Conservation (phyloP, 2,113 vertebrate species). For the Gobio gobio region DNA sequence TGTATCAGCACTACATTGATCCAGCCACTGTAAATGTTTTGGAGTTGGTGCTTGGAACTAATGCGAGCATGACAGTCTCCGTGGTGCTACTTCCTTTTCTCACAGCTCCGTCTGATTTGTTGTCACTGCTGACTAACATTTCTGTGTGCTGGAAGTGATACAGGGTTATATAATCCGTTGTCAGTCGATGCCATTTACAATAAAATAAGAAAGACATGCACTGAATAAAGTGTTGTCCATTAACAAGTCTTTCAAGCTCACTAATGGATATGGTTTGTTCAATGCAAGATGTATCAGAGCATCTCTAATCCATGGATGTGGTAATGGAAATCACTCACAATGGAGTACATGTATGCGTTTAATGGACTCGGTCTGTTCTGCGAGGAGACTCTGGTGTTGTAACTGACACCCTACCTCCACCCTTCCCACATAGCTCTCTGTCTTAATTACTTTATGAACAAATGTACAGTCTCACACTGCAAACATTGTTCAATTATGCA, state of each 20-base stretch:
- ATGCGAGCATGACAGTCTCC: slow-evolving; percentile 10
- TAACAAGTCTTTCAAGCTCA: slow-evolving; percentile 45
- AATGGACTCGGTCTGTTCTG: slow-evolving; percentile 9
- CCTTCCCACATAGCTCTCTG: not conserved
- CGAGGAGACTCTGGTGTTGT: slow-evolving; percentile 7
- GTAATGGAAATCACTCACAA: slow-evolving; percentile 36
- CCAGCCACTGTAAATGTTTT: slow-evolving; percentile 25
- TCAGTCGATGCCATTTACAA: slow-evolving; percentile 36
- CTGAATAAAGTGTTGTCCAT: slow-evolving; percentile 40
- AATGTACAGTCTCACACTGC: slow-evolving; percentile 34
- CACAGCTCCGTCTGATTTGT: slow-evolving; percentile 27
- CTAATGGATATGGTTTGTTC: slow-evolving; percentile 40
- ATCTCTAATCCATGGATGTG: slow-evolving; percentile 34
- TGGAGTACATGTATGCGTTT: slow-evolving; percentile 10
- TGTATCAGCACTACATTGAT: slow-evolving; percentile 43
- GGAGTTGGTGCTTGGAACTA: not conserved
- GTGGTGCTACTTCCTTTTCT: slow-evolving; percentile 7
- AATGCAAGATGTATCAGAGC: slow-evolving; percentile 36
- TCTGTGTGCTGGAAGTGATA: slow-evolving; percentile 27
- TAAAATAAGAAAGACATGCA: slow-evolving; percentile 24
- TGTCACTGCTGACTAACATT: slow-evolving; percentile 35
- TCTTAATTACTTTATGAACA: slow-evolving; percentile 49
- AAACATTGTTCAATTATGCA: slow-evolving; percentile 17
- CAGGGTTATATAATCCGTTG: slow-evolving; percentile 15
- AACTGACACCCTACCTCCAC: not conserved